Evolutionary conservation across 2,888 invertebrate genomes (phyloP), one percentile per base, ranked within the genome.

Genomic region (Noctua fimbriata): DNA sequence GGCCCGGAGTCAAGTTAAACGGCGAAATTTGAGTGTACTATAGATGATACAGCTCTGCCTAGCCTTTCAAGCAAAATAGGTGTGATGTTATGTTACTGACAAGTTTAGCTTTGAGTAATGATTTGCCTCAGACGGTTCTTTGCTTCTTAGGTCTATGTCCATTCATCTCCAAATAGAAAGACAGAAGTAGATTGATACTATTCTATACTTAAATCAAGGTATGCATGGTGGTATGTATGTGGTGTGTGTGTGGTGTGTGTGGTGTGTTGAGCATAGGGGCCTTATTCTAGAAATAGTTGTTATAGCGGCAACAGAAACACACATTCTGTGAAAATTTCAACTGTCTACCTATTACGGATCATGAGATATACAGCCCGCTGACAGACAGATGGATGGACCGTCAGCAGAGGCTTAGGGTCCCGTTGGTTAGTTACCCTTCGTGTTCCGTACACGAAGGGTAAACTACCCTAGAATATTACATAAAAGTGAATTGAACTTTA

Each of bases 401-500:
- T 14, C 44, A 44, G 14, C 44, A 3, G 2, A 44, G 44, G 44
- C 44, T 44, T 44, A 14, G 44, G 10, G 44, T 12, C 12, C 44
- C 12, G 1, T 44, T 12, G 44, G 44, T 44, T 44, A 14, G 44
- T 44, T 44, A 14, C 44, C 14, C 44, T 44, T 14, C 44, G n/a
- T n/a, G n/a, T n/a, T n/a, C n/a, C n/a, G n/a, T n/a, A n/a, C n/a
- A n/a, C n/a, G n/a, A n/a, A n/a, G n/a, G n/a, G n/a, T n/a, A n/a
- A n/a, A n/a, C n/a, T n/a, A 52, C 52, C 24, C 24, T n/a, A 21
- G n/a, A 18, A 70, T 66, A 63, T 21, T 69, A 71, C 28, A 79
- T 60, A 55, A 52, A 67, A 49, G 41, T 74, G 52, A 72, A 69
- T 47, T 73, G 55, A 74, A 72, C 63, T 81, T 67, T 60, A 69